Conservation (phyloP, 2,888 invertebrate species). For the Seira musarum region DNA sequence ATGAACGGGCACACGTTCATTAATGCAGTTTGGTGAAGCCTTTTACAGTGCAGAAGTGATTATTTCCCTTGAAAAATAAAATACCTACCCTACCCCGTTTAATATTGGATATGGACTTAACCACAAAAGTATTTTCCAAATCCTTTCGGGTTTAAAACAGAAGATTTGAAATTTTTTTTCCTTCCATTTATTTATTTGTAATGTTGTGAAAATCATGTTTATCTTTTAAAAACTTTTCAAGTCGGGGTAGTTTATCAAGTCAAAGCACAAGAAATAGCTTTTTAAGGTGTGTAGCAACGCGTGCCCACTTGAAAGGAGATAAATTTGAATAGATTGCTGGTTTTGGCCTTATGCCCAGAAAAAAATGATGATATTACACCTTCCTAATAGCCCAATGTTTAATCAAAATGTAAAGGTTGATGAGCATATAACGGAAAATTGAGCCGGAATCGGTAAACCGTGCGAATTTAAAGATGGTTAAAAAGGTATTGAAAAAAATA, state of each 20-base stretch:
- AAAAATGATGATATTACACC: slow-evolving; percentile 29
- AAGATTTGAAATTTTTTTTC: no score
- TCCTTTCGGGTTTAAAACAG: no score
- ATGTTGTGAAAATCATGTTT: neutral
- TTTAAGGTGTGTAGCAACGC: slow-evolving; percentile 18
- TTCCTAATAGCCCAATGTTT: slow-evolving; percentile 41
- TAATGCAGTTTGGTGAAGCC: slow-evolving; percentile 2
- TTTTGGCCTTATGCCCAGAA: slow-evolving; percentile 54
- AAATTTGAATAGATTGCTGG: slow-evolving; percentile 36
- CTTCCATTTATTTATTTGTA: slow-evolving; percentile 3
- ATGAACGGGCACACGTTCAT: slow-evolving; percentile 6
- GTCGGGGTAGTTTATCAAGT: slow-evolving; percentile 6
- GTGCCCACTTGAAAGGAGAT: slow-evolving; percentile 27
- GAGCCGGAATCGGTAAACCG: slow-evolving; percentile 42
- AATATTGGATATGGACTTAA: no score
- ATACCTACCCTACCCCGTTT: no score
- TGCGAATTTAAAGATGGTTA: slow-evolving; percentile 36
- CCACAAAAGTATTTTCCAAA: no score
- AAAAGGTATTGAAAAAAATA: slow-evolving; percentile 27
- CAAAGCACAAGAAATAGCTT: neutral
- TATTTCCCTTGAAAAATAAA: no score
- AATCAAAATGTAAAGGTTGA: slow-evolving; percentile 53
- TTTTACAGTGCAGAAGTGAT: no score
- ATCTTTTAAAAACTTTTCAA: neutral
- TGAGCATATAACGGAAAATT: slow-evolving; percentile 55